These are phyloP conservation scores for Enteromius fasciolatus DNA, from an alignment of 2,797 vertebrate genomes.

Conservation along the genomic window DNA sequence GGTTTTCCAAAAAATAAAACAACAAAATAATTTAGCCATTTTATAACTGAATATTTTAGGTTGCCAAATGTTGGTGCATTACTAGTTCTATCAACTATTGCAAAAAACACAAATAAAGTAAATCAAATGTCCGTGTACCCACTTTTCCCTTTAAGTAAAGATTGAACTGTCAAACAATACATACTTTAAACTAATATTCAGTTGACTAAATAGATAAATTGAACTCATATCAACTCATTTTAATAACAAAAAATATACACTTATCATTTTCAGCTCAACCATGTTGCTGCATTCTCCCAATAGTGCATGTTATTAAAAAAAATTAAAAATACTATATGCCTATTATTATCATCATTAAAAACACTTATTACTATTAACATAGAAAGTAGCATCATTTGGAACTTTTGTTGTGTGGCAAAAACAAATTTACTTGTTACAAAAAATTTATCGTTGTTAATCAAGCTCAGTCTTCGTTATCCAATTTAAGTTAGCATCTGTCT, in stretches of 20 bases:
- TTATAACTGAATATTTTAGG: neutral
- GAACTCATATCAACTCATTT: neutral
- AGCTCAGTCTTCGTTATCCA: too few relatives aligned
- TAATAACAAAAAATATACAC: neutral
- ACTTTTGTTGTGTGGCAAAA: neutral
- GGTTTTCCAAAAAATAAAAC: neutral
- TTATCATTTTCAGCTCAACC: neutral
- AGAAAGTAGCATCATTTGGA: neutral
- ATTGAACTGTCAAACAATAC: neutral
- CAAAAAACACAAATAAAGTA: neutral
- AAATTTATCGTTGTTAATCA: too few relatives aligned
- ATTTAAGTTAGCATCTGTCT: neutral
- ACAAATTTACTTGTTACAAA: neutral
- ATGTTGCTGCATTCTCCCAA: neutral
- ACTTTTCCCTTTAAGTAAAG: too few relatives aligned
- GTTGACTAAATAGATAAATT: neutral
- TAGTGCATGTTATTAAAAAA: neutral
- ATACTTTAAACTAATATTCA: neutral
- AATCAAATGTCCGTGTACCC: neutral
- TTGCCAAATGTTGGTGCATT: neutral
- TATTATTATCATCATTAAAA: neutral
- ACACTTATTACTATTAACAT: neutral
- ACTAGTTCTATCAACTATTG: neutral
- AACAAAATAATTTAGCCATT: neutral
- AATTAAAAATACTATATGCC: neutral